phyloP scores from a whole-genome alignment of 2,113 vertebrate genomes.

The Calyptomena viridis region DNA sequence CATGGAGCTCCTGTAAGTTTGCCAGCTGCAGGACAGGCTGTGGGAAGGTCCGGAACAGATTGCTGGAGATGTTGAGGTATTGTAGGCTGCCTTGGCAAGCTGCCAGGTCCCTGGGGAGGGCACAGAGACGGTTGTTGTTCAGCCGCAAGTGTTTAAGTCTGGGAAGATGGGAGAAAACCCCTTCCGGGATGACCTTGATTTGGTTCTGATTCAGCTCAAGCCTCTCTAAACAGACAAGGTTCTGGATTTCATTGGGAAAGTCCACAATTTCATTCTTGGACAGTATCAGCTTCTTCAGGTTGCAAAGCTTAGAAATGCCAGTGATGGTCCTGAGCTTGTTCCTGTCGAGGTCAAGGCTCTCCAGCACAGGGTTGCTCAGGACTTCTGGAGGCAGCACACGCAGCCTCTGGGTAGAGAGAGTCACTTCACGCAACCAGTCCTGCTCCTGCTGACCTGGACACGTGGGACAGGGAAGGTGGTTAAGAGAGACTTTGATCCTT shows the following conservation, averaged over 20 bases:
- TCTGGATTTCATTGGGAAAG: conserved; percentile 66
- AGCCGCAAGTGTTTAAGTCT: conserved; percentile 68
- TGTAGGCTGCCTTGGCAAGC: conserved; percentile 51
- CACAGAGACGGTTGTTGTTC: conserved; percentile 66
- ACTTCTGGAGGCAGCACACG: not conserved
- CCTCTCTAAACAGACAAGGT: conserved; percentile 59
- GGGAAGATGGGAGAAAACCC: conserved; percentile 49
- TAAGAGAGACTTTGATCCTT: not conserved
- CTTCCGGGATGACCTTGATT: conserved; percentile 49
- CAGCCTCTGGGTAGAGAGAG: conserved; percentile 35
- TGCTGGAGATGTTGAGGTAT: conserved; percentile 74
- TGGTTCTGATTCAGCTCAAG: conserved; percentile 77
- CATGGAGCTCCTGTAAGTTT: conserved; percentile 49
- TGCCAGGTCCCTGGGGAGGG: conserved; percentile 65
- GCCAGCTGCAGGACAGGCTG: conserved; percentile 52
- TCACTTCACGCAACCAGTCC: not conserved
- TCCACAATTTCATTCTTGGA: conserved; percentile 65
- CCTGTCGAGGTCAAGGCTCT: conserved; percentile 49
- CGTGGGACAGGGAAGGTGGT: not conserved
- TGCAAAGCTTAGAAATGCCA: conserved; percentile 34
- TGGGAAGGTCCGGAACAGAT: conserved; percentile 54
- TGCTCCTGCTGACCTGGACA: not conserved
- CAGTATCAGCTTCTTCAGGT: conserved; percentile 67
- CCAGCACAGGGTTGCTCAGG: not conserved
- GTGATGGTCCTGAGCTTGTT: conserved; percentile 62